Base-by-base conservation (phyloP, 2,888 invertebrate species). In the Mesorhabditis belari region DNA sequence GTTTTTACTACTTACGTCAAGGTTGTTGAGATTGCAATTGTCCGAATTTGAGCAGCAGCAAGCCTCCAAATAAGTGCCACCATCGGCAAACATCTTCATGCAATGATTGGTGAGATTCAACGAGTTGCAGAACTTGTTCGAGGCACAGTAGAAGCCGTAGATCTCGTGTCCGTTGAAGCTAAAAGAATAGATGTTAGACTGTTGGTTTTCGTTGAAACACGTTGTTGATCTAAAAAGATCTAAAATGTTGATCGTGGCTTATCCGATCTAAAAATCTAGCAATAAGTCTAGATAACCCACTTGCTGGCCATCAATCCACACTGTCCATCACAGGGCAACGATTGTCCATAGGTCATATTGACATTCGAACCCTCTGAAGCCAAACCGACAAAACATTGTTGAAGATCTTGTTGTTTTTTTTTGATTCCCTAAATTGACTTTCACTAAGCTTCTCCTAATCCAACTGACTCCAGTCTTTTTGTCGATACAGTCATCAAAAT, bases 231-330 rank as follows among this genome's bases (percentile, higher is more conserved):
- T n/a, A n/a, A n/a, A n/a, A n/a, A n/a, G n/a, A n/a, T n/a, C n/a
- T n/a, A n/a, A n/a, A n/a, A n/a, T n/a, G n/a, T n/a, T n/a, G n/a
- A n/a, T n/a, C n/a, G n/a, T n/a, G n/a, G n/a, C n/a, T n/a, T n/a
- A n/a, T n/a, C n/a, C n/a, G n/a, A n/a, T n/a, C n/a, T n/a, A n/a
- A n/a, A n/a, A n/a, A n/a, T n/a, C n/a, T n/a, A n/a, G n/a, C n/a
- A n/a, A n/a, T n/a, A n/a, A n/a, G n/a, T n/a, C n/a, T n/a, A n/a
- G n/a, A n/a, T n/a, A n/a, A n/a, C n/a, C 17, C n/a, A 35, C 44
- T 44, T 60, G 28, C 65, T 65, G 52, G 63, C 53, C 5, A 68
- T 57, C 4, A 68, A 68, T 58, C 63, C 70, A 56, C 70, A 70
- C 51, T 65, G 64, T 60, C 70, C 70, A 24, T 65, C 60, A 54